Base-by-base conservation (phyloP, 2,113 vertebrate species). In the Calyptomena viridis region DNA sequence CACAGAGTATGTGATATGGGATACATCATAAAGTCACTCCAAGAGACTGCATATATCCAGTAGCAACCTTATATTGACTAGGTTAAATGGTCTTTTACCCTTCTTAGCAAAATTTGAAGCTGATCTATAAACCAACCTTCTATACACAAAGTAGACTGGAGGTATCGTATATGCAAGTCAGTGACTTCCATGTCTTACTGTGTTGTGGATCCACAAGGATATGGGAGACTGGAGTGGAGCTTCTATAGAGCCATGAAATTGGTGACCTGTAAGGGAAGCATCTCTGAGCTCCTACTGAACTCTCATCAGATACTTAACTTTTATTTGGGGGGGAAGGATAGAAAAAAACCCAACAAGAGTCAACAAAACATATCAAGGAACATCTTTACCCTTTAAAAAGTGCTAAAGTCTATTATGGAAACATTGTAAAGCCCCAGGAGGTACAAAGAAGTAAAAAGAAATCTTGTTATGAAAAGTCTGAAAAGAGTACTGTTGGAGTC, bases 141-240 rank as follows among this genome's bases (percentile, higher is more conserved):
- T 20, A 40, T 40, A 40, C 40, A 40, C 40, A 40, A 40, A 17
- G 19, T n/a, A 71, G 28, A 40, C n/a, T 39, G n/a, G 12, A 30
- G 10, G 9, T 50, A 50, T 23, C 0, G 1, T 13, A 16, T 37
- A 33, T 24, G 8, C 2, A 22, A 37, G 27, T 9, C 35, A 27
- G 21, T 31, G n/a, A 21, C 11, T 76, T 60, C 9, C 14, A 40
- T 76, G 62, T 40, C 2, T 6, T 25, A 17, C 20, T 27, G 11
- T 6, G 3, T 12, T 47, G 53, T 62, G n/a, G 60, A n/a, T 9
- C 20, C 30, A 47, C 20, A 60, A 68, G 30, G 40, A 55, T 19
- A 5, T 22, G 24, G n/a, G 14, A 62, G 20, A 12, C 14, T 83
- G 40, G 30, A 35, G 21, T 23, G 18, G 21, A 42, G 37, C 8